Evolutionary conservation across 2,888 invertebrate genomes (phyloP).

Genomic region (Rhingia rostrata): DNA sequence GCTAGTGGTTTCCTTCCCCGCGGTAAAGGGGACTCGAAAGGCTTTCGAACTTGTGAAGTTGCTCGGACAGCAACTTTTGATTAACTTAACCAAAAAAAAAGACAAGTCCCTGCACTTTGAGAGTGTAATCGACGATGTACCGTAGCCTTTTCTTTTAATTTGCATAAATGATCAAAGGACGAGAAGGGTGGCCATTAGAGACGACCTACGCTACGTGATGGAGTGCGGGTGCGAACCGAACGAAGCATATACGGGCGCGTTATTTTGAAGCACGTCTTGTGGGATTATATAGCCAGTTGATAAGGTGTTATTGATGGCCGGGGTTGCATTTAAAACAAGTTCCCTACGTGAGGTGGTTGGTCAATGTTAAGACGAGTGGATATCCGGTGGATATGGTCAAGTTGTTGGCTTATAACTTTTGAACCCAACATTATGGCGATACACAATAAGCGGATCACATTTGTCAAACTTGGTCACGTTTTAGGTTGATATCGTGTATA

Average conservation of each 20-base stretch:
- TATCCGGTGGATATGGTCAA: too few relatives aligned
- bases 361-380: too few relatives aligned
- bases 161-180: constrained; percentile 52
- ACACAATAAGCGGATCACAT: too few relatives aligned
- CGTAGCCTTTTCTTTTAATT: constrained; percentile 16
- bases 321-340: constrained; percentile 6
- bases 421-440: too few relatives aligned
- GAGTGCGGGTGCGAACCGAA: not conserved
- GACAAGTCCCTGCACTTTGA: constrained; percentile 11
- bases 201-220: not conserved
- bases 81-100: constrained; percentile 29
- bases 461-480: too few relatives aligned
- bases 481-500: too few relatives aligned
- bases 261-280: not conserved
- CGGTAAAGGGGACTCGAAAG: constrained; percentile 1
- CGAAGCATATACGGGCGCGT: not conserved
- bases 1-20: constrained; percentile 8
- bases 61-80: constrained; percentile 40
- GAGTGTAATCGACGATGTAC: not conserved
- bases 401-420: too few relatives aligned
- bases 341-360: not conserved
- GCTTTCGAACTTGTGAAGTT: constrained; percentile 16
- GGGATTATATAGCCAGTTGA: constrained; percentile 5
- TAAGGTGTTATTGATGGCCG: constrained; percentile 30
- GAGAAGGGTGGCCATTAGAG: constrained; percentile 17